Percentiles rank a stretch among this genome's conserved stretches.
These are phyloP conservation scores for Cotesia typhae DNA, from an alignment of 1,140 invertebrate genomes.

Conservation along the genomic window DNA sequence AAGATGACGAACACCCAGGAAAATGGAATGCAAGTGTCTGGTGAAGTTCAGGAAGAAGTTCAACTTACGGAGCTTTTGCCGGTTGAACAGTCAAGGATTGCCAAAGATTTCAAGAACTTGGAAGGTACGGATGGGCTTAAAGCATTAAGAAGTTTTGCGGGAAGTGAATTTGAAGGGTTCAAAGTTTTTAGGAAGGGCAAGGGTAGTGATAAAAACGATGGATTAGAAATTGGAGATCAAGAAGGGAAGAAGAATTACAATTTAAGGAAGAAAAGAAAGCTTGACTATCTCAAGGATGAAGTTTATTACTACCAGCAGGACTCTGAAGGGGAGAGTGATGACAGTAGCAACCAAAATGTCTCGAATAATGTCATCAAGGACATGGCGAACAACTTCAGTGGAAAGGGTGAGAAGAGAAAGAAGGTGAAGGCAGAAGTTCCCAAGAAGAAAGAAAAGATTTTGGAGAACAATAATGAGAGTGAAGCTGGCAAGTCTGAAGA, in stretches of 20 bases:
- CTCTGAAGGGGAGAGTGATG: background rate
- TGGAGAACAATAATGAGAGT: background rate
- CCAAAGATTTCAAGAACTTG: slow-evolving; percentile 41
- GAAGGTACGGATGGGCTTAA: slow-evolving; percentile 55
- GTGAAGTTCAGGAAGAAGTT: slow-evolving; percentile 52
- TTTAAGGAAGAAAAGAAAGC: slow-evolving; percentile 8
- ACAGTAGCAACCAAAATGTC: background rate
- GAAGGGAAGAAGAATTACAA: background rate
- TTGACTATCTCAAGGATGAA: slow-evolving; percentile 33
- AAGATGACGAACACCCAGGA: slow-evolving; percentile 52
- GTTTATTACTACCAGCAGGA: slow-evolving; percentile 38
- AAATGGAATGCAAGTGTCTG: slow-evolving; percentile 39
- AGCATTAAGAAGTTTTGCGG: slow-evolving; percentile 53
- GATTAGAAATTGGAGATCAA: background rate
- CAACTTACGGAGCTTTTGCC: slow-evolving; percentile 60
- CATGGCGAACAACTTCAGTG: slow-evolving; percentile 30
- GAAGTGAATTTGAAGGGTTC: slow-evolving; percentile 42
- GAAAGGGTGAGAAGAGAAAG: too few species aligned
- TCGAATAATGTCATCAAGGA: slow-evolving; percentile 28
- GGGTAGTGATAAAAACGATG: slow-evolving; percentile 16
- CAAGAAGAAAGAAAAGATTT: too few species aligned
- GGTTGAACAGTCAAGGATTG: slow-evolving; percentile 57
- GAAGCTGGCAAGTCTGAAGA: background rate
- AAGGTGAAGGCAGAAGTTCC: too few species aligned
- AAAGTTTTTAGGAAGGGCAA: slow-evolving; percentile 10